Conservation (phyloP, 2,113 vertebrate genomes). For the Atractosteus spatula region DNA sequence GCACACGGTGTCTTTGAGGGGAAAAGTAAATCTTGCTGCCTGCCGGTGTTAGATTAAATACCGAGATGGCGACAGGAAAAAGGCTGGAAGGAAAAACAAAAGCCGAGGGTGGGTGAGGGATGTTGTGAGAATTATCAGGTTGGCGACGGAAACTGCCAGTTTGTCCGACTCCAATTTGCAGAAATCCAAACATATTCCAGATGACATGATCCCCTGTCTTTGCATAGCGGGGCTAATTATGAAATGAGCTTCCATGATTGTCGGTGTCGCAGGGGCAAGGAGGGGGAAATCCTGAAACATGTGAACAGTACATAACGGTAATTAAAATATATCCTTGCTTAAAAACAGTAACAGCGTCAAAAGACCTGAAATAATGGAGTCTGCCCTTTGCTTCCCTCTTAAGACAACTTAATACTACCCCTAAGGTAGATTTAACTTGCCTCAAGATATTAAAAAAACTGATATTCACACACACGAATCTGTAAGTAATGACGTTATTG, state of each 20-base stretch:
- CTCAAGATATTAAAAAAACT: no score
- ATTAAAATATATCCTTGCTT: background rate
- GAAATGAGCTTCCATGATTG: constrained; percentile 90
- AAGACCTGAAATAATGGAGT: no score
- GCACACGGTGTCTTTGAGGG: constrained; percentile 79
- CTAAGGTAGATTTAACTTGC: no score
- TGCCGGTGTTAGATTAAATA: constrained; percentile 98
- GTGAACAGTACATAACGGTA: constrained; percentile 34
- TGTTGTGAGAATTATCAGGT: constrained; percentile 90
- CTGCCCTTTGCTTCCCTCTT: no score
- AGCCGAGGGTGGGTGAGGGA: constrained; percentile 72
- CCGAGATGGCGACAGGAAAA: constrained; percentile 99
- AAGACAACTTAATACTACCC: no score
- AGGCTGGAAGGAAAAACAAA: constrained; percentile 95
- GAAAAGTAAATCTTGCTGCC: constrained; percentile 88
- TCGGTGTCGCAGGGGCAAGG: constrained; percentile 81
- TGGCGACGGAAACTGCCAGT: constrained; percentile 89
- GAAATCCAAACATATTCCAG: constrained; percentile 91
- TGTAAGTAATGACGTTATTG: no score
- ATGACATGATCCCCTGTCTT: constrained; percentile 92
- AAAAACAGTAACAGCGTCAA: background rate
- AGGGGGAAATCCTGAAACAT: constrained; percentile 66
- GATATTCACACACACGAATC: no score
- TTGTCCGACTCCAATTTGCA: constrained; percentile 93
- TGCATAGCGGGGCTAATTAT: constrained; percentile 91